A percentile compares a stretch with the other conserved stretches of the same genome.
These are phyloP conservation scores for Zophobas atratus DNA, from an alignment of 1,140 invertebrate genomes.

Conservation along the genomic window DNA sequence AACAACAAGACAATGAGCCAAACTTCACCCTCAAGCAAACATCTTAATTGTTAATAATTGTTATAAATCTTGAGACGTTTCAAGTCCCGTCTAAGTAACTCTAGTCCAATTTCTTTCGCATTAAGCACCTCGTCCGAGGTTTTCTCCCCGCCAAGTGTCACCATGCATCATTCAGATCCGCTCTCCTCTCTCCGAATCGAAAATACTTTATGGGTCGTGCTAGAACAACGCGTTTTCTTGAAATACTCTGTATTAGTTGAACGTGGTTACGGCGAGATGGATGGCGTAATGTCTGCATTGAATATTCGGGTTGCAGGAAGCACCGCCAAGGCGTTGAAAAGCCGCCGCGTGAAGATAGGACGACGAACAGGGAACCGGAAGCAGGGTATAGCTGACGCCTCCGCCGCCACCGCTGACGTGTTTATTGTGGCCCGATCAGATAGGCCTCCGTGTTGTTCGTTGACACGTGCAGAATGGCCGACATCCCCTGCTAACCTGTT, in stretches of 20 bases:
- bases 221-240: conserved; percentile 31
- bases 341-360: conserved; percentile 16
- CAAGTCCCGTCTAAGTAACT: too few relatives aligned
- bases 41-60: too few relatives aligned
- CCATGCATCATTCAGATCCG: conserved; percentile 1
- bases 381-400: conserved; percentile 34
- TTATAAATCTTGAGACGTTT: too few relatives aligned
- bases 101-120: too few relatives aligned
- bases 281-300: conserved; percentile 37
- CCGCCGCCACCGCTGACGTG: conserved; percentile 47
- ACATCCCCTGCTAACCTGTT: conserved; percentile 51
- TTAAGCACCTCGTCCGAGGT: not conserved
- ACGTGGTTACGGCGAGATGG: conserved; percentile 33
- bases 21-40: too few relatives aligned
- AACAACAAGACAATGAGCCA: too few relatives aligned
- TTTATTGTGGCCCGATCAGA: conserved; percentile 50
- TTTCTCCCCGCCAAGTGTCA: not conserved
- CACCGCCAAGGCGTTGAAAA: conserved; percentile 27
- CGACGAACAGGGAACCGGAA: conserved; percentile 46
- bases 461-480: conserved; percentile 51
- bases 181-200: not conserved
- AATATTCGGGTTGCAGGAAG: conserved; percentile 41
- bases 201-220: conserved; percentile 6
- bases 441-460: conserved; percentile 47
- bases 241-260: conserved; percentile 30